These are phyloP conservation scores for Drosophila tanythrix DNA, from an alignment of 2,888 invertebrate genomes.

Conservation along the genomic window DNA sequence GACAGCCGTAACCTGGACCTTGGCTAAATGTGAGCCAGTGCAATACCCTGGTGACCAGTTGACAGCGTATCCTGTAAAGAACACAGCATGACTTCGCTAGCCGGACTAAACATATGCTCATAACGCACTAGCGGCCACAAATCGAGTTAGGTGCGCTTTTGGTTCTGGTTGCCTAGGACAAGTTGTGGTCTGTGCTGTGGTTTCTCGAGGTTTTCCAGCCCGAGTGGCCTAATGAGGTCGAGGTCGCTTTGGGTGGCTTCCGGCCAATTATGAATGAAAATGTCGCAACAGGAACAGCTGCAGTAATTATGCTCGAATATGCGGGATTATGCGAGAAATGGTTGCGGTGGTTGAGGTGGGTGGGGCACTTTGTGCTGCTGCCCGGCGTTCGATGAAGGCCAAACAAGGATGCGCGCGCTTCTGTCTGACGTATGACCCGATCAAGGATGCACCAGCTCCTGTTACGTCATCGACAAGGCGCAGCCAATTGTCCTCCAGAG, in stretches of 20 bases:
- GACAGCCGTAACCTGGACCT: slow-evolving; percentile 1
- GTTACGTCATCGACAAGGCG: slow-evolving; percentile 65
- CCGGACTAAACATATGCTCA: neutral
- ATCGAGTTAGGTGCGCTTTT: slow-evolving; percentile 23
- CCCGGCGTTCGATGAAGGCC: slow-evolving; percentile 36
- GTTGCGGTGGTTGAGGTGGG: neutral
- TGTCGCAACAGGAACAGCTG: slow-evolving; percentile 44
- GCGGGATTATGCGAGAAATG: slow-evolving; percentile 11
- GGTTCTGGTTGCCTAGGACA: slow-evolving; percentile 7
- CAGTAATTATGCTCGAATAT: slow-evolving; percentile 15
- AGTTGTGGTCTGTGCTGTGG: slow-evolving; percentile 13
- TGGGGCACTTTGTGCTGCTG: neutral
- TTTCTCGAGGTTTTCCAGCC: slow-evolving; percentile 54
- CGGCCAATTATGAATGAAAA: slow-evolving; percentile 76
- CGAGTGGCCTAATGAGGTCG: slow-evolving; percentile 53
- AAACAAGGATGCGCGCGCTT: slow-evolving; percentile 31
- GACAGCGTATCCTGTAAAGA: slow-evolving; percentile 11
- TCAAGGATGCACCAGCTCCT: slow-evolving; percentile 63
- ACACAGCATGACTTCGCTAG: slow-evolving; percentile 1
- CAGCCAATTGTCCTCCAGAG: slow-evolving; percentile 52
- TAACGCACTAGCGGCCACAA: slow-evolving; percentile 3
- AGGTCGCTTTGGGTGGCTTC: slow-evolving; percentile 57
- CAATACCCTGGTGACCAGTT: slow-evolving; percentile 22
- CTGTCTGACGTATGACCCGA: slow-evolving; percentile 57
- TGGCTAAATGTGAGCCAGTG: slow-evolving; percentile 18